Conservation (phyloP, 2,888 invertebrate genomes). For the Pollenia griseotomentosa region DNA sequence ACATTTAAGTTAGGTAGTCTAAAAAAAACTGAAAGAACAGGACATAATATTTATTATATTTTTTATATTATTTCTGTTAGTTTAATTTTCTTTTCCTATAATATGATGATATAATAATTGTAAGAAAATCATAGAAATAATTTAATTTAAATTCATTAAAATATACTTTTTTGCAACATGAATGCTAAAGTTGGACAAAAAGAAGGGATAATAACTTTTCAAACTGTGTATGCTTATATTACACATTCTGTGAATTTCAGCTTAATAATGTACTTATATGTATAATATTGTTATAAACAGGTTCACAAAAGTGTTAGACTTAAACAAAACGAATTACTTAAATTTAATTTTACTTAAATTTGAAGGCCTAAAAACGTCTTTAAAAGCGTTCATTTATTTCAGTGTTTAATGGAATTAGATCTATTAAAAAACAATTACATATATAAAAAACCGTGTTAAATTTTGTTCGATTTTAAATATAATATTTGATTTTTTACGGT, state of each 20-base stretch:
- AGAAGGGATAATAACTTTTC: neutral
- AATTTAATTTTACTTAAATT: too few relatives aligned
- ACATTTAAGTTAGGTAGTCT: neutral
- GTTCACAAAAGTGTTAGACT: neutral
- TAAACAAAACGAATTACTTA: too few relatives aligned
- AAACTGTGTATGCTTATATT: constrained; percentile 1
- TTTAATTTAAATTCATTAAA: neutral
- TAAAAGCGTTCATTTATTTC: too few relatives aligned
- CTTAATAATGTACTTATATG: constrained; percentile 47
- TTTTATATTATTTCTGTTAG: constrained; percentile 15
- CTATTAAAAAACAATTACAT: neutral
- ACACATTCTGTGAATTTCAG: constrained; percentile 21
- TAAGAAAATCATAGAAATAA: constrained; percentile 14
- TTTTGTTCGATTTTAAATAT: neutral
- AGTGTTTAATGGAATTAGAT: too few relatives aligned
- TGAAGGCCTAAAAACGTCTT: too few relatives aligned
- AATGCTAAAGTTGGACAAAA: too few relatives aligned
- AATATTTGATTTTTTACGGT: constrained; percentile 12
- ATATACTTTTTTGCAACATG: neutral
- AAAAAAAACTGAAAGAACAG: constrained; percentile 9
- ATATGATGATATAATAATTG: neutral
- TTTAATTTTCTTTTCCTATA: neutral
- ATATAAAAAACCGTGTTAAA: neutral
- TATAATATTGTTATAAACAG: constrained; percentile 11
- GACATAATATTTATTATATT: constrained; percentile 17